These are phyloP conservation scores for Perca flavescens DNA, from an alignment of 2,113 vertebrate species.

Conservation along the genomic window DNA sequence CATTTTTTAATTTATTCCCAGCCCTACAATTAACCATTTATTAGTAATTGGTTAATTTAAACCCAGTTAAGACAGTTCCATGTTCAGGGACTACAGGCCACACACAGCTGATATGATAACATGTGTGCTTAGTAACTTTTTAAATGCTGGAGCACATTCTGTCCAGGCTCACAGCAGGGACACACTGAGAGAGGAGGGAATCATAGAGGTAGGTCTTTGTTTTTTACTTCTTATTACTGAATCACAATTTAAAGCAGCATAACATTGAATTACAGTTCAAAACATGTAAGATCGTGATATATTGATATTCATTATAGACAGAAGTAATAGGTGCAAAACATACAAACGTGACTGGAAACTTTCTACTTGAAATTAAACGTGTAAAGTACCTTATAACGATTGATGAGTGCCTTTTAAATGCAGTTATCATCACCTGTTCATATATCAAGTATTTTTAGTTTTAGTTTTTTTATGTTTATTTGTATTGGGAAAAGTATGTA, in stretches of 20 bases:
- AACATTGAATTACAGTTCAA: not conserved
- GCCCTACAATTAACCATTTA: no score
- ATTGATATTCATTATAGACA: not conserved
- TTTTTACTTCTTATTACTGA: not conserved
- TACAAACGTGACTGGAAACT: not conserved
- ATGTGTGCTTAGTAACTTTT: constrained; percentile 40
- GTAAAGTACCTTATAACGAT: not conserved
- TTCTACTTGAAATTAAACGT: not conserved
- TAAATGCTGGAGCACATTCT: constrained; percentile 1
- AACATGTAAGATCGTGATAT: not conserved
- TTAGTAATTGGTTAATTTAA: not conserved
- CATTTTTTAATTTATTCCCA: no score
- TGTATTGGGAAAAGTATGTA: no score
- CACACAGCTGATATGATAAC: constrained; percentile 78
- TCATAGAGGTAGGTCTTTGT: constrained; percentile 55
- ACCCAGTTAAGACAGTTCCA: constrained; percentile 30
- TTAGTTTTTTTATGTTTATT: no score
- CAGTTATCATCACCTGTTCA: not conserved
- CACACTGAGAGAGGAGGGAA: constrained; percentile 18
- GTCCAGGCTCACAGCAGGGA: constrained; percentile 11
- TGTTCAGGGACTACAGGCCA: constrained; percentile 51
- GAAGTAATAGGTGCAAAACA: not conserved
- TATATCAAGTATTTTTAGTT: no score
- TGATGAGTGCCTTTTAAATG: not conserved
- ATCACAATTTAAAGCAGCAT: not conserved